These are phyloP conservation scores for Bombus ignitus DNA, from an alignment of 1,140 invertebrate genomes.

Conservation along the genomic window DNA sequence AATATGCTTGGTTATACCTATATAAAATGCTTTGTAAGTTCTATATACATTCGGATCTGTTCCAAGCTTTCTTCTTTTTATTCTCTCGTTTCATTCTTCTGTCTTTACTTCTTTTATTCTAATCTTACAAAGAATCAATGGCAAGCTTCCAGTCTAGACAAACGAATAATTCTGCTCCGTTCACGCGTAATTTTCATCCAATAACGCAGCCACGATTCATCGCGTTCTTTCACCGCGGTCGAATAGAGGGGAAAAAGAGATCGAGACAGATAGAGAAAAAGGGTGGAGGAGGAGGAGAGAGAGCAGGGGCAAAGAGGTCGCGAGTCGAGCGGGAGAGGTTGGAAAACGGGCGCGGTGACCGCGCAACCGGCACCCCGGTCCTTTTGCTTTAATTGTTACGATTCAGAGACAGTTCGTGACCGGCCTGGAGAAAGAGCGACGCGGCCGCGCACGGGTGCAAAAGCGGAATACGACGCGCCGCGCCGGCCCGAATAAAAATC, in stretches of 20 bases:
- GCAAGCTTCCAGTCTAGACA: no score
- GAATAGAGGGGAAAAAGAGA: neutral
- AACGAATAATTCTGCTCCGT: neutral
- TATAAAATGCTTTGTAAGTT: no score
- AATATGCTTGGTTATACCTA: no score
- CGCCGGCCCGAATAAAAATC: slow-evolving; percentile 65
- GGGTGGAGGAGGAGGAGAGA: neutral
- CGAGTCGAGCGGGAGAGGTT: neutral
- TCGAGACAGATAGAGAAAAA: neutral
- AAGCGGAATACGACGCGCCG: slow-evolving; percentile 45
- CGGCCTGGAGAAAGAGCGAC: slow-evolving; percentile 58
- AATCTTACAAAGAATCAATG: no score
- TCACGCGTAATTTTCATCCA: slow-evolving; percentile 6
- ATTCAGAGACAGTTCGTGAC: slow-evolving; percentile 74
- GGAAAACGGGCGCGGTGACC: no score
- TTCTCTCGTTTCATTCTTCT: no score
- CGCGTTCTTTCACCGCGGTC: neutral
- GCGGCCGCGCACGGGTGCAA: slow-evolving; percentile 4
- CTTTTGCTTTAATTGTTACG: slow-evolving; percentile 75
- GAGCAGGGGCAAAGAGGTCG: no score
- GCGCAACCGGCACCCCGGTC: neutral
- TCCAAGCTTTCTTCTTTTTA: no score
- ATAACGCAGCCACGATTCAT: neutral
- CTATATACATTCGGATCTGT: no score
- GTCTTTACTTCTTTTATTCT: no score